Base-by-base conservation (phyloP, 2,797 vertebrate genomes). In the Rhinichthys osculus region DNA sequence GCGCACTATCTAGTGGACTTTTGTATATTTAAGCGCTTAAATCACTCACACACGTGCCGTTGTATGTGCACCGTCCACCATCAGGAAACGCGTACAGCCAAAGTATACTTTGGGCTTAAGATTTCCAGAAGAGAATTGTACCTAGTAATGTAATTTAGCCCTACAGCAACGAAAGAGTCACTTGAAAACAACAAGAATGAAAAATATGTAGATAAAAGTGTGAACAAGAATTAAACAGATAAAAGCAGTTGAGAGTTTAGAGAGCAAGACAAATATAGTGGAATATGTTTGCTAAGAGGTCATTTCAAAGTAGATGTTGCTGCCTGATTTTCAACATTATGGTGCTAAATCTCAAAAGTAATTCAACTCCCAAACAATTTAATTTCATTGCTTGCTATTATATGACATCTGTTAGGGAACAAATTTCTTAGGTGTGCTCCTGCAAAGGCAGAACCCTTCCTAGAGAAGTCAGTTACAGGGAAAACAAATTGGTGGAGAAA, bases 141-240 rank as follows among this genome's bases (percentile, higher is more conserved):
- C 23, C 14, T 30, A 64, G 35, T 30, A 44, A 59, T 38, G 10
- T 57, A 16, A 57, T 50, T 7, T 70, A 30, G 14, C 73, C 81
- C 80, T 89, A 85, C 76, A 84, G 82, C 69, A 85, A 62, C n/a
- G 82, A 89, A 84, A 80, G 88, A 66, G 50, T 52, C 62, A 50
- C 66, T 87, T 85, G 81, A 70, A 71, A 87, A 83, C 86, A 85
- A 64, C 27, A 17, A 33, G 67, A 82, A 85, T 52, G 47, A 47
- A 82, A 86, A 89, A 92, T 74, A 90, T 88, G 93, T 94, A 84
- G 92, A 91, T 70, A 91, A 92, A 90, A 89, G 92, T 81, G 87
- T 91, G 85, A 87, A 91, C 40, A 88, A 78, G 90, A 90, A 85
- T 90, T 93, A 93, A 94, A 90, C 90, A 92, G 90, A 93, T 67